Evolutionary conservation across 2,888 invertebrate genomes (phyloP).

Genomic region (Netelia melanura): DNA sequence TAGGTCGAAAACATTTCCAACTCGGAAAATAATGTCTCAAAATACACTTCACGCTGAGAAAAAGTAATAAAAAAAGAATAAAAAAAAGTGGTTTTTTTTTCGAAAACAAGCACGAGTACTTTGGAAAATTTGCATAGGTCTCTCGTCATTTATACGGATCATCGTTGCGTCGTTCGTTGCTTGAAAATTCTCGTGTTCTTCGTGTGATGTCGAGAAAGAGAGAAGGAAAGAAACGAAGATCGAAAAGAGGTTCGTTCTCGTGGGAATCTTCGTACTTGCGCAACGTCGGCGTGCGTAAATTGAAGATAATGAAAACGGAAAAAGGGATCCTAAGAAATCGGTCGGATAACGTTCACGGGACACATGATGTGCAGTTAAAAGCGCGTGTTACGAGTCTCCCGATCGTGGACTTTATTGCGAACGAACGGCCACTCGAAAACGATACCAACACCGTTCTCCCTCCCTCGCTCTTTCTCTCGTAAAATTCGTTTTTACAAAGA

Average conservation of each 20-base stretch:
- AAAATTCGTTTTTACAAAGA: slow-evolving; percentile 54
- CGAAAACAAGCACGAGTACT: slow-evolving; percentile 27
- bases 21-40: background rate
- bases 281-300: slow-evolving; percentile 44
- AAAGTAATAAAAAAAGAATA: slow-evolving; percentile 1
- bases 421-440: slow-evolving; percentile 63
- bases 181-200: slow-evolving; percentile 22
- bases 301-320: slow-evolving; percentile 1
- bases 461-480: slow-evolving; percentile 31
- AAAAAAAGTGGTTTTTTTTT: background rate
- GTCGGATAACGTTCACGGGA: slow-evolving; percentile 56
- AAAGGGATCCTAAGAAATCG: slow-evolving; percentile 52
- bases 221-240: too few relatives aligned
- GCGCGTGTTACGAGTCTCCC: slow-evolving; percentile 67
- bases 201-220: slow-evolving; percentile 28
- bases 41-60: background rate
- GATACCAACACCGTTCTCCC: slow-evolving; percentile 25
- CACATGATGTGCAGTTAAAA: slow-evolving; percentile 68
- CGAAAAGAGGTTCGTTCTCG: slow-evolving; percentile 8
- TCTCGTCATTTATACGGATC: slow-evolving; percentile 63
- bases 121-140: slow-evolving; percentile 64
- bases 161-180: slow-evolving; percentile 40
- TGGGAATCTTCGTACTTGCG: slow-evolving; percentile 59
- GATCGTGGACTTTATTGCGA: slow-evolving; percentile 66
- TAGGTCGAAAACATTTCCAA: slow-evolving; percentile 9